Percentiles rank a stretch among this genome's conserved stretches.
These are phyloP conservation scores for Protonibea diacanthus DNA, from an alignment of 2,797 vertebrate species.

Conservation along the genomic window DNA sequence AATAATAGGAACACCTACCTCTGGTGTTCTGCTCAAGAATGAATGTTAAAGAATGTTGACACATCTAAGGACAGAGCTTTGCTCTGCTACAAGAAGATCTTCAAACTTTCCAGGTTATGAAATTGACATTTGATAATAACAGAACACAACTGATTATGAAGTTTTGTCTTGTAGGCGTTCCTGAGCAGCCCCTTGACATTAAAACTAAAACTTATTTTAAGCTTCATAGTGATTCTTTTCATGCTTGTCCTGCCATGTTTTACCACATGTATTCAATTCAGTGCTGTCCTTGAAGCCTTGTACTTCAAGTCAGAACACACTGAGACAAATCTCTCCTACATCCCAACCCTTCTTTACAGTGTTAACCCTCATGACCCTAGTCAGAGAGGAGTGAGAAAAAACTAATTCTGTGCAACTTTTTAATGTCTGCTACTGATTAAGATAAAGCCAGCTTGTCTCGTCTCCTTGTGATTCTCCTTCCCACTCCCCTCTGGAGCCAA, in stretches of 20 bases:
- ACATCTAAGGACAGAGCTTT: conserved; percentile 27
- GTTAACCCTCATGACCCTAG: conserved; percentile 74
- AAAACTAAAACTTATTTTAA: conserved; percentile 49
- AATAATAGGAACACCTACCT: conserved; percentile 9
- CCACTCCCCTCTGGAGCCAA: conserved; percentile 77
- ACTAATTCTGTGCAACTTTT: conserved; percentile 79
- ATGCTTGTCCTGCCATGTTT: conserved; percentile 59
- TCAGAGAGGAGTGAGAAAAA: conserved; percentile 64
- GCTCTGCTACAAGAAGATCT: conserved; percentile 44
- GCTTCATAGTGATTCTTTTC: conserved; percentile 57
- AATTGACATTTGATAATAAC: conserved; percentile 51
- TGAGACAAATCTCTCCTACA: conserved; percentile 65
- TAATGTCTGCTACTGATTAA: conserved; percentile 80
- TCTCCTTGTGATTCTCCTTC: conserved; percentile 62
- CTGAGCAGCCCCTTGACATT: conserved; percentile 30
- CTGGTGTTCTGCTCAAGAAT: conserved; percentile 7
- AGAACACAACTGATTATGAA: conserved; percentile 36
- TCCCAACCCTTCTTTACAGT: conserved; percentile 58
- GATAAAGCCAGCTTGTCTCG: conserved; percentile 77
- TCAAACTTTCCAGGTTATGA: conserved; percentile 43
- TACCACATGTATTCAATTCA: conserved; percentile 64
- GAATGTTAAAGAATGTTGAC: conserved; percentile 21
- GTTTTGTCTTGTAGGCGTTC: neutral
- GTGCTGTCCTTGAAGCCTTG: conserved; percentile 73
- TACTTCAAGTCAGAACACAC: conserved; percentile 62